These are phyloP conservation scores for Agrotis segetum DNA, from an alignment of 2,888 invertebrate species.

Conservation along the genomic window DNA sequence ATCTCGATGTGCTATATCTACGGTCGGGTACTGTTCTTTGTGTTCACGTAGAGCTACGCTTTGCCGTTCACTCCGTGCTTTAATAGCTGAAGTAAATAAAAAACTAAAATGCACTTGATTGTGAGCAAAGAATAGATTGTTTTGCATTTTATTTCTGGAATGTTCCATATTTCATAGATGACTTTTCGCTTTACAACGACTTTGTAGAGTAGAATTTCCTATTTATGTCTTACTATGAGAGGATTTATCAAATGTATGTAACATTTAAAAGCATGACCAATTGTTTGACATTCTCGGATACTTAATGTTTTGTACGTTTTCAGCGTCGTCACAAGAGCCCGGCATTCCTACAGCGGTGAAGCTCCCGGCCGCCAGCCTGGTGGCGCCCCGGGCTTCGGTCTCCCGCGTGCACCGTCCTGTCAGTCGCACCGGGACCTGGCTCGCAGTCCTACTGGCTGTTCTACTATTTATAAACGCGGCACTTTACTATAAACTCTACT, in stretches of 20 bases:
- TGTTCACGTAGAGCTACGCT: slow-evolving; percentile 42
- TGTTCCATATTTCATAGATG: slow-evolving; percentile 12
- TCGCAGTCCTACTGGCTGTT: slow-evolving; percentile 92
- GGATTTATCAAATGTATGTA: slow-evolving; percentile 47
- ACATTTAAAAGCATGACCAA: slow-evolving; percentile 19
- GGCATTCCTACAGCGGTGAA: slow-evolving; percentile 44
- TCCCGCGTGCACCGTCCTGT: slow-evolving; percentile 40
- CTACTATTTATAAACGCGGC: slow-evolving; percentile 92
- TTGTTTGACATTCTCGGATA: not conserved
- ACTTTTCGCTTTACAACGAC: slow-evolving; percentile 55
- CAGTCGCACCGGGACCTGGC: slow-evolving; percentile 72
- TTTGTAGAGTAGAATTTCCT: slow-evolving; percentile 35
- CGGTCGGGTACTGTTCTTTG: slow-evolving; percentile 7
- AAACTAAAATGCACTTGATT: slow-evolving; percentile 15
- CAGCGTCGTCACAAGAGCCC: slow-evolving; percentile 40
- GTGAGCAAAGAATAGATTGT: slow-evolving; percentile 7
- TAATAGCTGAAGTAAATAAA: slow-evolving; percentile 28
- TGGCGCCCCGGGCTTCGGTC: slow-evolving; percentile 23
- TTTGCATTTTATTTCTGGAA: slow-evolving; percentile 11
- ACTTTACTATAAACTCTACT: slow-evolving; percentile 96
- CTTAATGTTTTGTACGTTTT: not conserved
- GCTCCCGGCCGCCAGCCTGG: slow-evolving; percentile 31
- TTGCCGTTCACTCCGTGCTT: slow-evolving; percentile 32
- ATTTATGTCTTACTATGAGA: slow-evolving; percentile 37
- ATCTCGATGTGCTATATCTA: not conserved